Evolutionary conservation across 2,113 vertebrate genomes (phyloP), one percentile per base, ranked within the genome.

Genomic region (Chionodraco myersi): DNA sequence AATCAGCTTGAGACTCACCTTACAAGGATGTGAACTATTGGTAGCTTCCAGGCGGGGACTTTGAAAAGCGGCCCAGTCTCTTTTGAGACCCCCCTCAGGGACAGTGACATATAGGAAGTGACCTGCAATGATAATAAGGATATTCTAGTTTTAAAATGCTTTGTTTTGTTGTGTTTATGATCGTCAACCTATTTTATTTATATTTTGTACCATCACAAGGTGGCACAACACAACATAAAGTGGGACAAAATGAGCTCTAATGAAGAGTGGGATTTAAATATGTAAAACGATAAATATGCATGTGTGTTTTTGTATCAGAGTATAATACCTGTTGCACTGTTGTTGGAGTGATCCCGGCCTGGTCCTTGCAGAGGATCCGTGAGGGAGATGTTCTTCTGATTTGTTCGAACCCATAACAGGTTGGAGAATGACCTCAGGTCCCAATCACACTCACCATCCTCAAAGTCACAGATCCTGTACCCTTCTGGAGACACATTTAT

Each of bases 321-420:
- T 21, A 14, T 13, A 2, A 8, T 74, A 97, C 98, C 97, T 73
- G 87, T 26, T 0, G 61, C 79, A 3, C 89, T 96, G 92, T 96
- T 97, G 1, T 0, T 92, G 86, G 95, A 96, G 88, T 98, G 97
- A 91, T 99, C 98, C 53, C 96, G 90, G 2, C 80, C 90, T 0
- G 97, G 97, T 65, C 94, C 89, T 73, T 84, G 41, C 0, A 84
- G 1, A 45, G 56, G 74, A 45, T 89, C 82, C 0, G 66, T 61
- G n/a, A 26, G 7, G 5, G 94, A 92, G 49, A 95, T 86, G 5
- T 75, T 70, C 26, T 72, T 10, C 84, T 96, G 95, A 88, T 7
- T 91, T 6, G 86, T 92, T 71, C 89, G 65, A 3, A 44, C 62
- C 94, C 94, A 96, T 58, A 68, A 82, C 13, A 96, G 84, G 2